Evolutionary conservation across 2,888 invertebrate species (phyloP), one percentile per base, ranked within the genome.

Genomic region (Timema cristinae): DNA sequence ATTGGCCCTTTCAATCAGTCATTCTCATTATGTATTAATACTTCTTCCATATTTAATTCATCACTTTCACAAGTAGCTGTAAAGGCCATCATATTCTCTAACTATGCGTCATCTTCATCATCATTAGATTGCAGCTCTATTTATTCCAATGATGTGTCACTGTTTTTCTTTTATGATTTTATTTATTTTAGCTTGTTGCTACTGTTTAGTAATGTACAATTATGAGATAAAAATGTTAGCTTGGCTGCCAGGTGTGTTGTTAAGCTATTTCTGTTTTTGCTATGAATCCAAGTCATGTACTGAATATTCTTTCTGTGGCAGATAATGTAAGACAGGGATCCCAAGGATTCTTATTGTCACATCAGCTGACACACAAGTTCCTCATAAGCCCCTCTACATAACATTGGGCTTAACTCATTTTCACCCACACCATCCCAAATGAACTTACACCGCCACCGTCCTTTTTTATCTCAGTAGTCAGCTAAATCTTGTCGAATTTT

Each of bases 361-460:
- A 63, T 32, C 63, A 63, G 63, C 63, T 63, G 16, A 63, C 32
- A 63, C 32, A 63, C 63, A 63, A 63, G 63, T 63, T 63, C 47
- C 63, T 11, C 63, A 48, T 32, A 63, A 47, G 63, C 63, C 47
- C 63, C 32, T 63, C 63, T 16, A 63, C 63, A 63, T 16, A 63
- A 13, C 48, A 63, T 63, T 8, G 63, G 63, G 47, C 47, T 63
- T 13, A 63, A 63, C 10, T 63, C 63, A 63, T 63, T 63, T 9
- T 63, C 11, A 32, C 11, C 32, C 9, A 63, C 47, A 32, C 63
- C 63, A 32, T 63, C 63, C 63, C 63, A 63, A 63, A 63, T 63
- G 63, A 32, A 63, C 63, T 32, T 16, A 47, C 63, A 32, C 16
- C 63, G 7, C 63, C 63, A 63, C 63, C 16, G 63, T 63, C 63